Conservation (phyloP, 1,140 invertebrate genomes). For the Ceratina calcarata region DNA sequence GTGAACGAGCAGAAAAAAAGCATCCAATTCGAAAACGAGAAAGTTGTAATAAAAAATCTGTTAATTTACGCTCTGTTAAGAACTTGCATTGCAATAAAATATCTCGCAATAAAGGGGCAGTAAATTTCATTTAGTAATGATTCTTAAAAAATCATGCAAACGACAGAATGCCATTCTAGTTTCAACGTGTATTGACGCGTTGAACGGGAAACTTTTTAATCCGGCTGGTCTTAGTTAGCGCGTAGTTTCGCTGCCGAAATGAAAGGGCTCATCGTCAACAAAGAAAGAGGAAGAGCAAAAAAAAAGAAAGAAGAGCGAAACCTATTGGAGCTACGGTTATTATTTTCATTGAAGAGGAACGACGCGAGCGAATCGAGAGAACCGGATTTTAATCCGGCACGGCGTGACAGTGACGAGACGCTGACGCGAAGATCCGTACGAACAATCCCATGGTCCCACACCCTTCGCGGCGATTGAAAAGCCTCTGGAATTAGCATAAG, state of each 20-base stretch:
- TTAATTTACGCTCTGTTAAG: too few species aligned
- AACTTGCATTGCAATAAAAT: neutral
- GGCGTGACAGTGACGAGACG: constrained; percentile 69
- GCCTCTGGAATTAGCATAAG: constrained; percentile 67
- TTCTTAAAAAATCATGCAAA: too few species aligned
- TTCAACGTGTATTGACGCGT: neutral
- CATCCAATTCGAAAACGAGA: neutral
- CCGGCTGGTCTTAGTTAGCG: constrained; percentile 15
- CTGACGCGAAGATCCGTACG: constrained; percentile 68
- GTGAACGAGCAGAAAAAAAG: neutral
- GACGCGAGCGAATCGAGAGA: constrained; percentile 59
- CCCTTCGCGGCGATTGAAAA: constrained; percentile 56
- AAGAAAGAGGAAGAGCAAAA: neutral
- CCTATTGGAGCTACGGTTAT: constrained; percentile 45
- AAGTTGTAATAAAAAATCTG: neutral
- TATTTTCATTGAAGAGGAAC: constrained; percentile 55
- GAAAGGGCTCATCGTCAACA: constrained; percentile 11
- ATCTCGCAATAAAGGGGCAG: neutral
- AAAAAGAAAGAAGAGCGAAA: neutral
- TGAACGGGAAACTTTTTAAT: constrained; percentile 24
- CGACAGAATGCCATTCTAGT: too few species aligned
- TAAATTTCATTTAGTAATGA: too few species aligned
- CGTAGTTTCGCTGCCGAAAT: neutral
- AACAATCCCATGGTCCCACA: constrained; percentile 56
- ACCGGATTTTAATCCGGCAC: constrained; percentile 68